A percentile compares a stretch with the other conserved stretches of the same genome.
These are phyloP conservation scores for Falco novaeseelandiae DNA, from an alignment of 2,797 vertebrate species.

Conservation along the genomic window DNA sequence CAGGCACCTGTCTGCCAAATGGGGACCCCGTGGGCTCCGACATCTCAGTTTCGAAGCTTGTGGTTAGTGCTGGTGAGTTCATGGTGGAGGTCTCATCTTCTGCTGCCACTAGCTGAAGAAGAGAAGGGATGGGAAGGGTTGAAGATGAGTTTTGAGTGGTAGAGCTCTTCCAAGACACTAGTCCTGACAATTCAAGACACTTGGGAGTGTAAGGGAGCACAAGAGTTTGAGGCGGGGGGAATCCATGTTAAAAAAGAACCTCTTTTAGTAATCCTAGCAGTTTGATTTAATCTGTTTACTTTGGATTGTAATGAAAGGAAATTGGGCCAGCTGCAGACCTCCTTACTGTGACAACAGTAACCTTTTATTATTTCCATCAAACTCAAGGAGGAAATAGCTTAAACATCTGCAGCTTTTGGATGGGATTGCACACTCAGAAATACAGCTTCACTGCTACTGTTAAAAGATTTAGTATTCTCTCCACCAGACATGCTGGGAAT, in stretches of 20 bases:
- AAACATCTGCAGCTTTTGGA: conserved; percentile 79
- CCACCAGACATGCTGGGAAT: conserved; percentile 54
- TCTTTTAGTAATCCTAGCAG: conserved; percentile 70
- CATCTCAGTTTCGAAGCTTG: neutral
- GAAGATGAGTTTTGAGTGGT: neutral
- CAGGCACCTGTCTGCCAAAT: neutral
- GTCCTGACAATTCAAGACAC: neutral
- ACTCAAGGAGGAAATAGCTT: conserved; percentile 80
- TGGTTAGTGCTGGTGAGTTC: neutral
- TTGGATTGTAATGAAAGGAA: conserved; percentile 81
- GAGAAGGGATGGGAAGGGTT: neutral
- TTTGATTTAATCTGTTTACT: conserved; percentile 79
- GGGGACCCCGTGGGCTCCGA: neutral
- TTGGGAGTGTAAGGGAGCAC: conserved; percentile 24
- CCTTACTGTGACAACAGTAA: conserved; percentile 81
- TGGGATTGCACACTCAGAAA: conserved; percentile 60
- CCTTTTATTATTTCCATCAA: conserved; percentile 81
- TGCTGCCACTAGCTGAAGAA: neutral
- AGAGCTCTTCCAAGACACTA: neutral
- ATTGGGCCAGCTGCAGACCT: conserved; percentile 79
- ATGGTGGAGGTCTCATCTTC: neutral
- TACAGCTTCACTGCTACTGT: conserved; percentile 71
- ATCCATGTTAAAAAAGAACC: conserved; percentile 62
- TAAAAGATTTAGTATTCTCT: conserved; percentile 68
- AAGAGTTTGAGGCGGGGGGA: neutral